Percentiles rank a stretch among this genome's conserved stretches.
These are phyloP conservation scores for Rhadina sibilatrix DNA, from an alignment of 2,113 vertebrate genomes.

Conservation along the genomic window DNA sequence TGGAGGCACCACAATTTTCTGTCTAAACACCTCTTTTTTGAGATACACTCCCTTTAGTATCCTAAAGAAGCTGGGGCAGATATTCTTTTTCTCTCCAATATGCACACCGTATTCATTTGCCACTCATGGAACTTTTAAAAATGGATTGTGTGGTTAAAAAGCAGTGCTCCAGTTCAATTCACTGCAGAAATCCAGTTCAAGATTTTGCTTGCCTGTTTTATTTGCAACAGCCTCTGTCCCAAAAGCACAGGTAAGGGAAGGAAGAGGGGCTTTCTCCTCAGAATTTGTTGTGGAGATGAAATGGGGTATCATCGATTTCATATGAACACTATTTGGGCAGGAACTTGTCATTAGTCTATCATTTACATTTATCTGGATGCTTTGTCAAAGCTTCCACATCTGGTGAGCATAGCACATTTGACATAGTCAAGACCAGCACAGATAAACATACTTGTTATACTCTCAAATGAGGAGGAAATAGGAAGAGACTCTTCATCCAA, in stretches of 20 bases:
- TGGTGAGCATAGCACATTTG: not conserved
- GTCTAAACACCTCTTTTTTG: not conserved
- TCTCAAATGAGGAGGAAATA: not conserved
- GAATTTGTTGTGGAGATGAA: not conserved
- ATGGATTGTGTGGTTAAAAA: not conserved
- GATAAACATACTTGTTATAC: not conserved
- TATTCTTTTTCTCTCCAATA: not conserved
- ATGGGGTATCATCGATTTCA: not conserved
- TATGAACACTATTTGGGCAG: not conserved
- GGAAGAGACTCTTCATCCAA: not conserved
- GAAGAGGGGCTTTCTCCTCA: not conserved
- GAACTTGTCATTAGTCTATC: not conserved
- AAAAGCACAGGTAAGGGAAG: not conserved
- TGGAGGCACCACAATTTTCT: not conserved
- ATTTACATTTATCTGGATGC: not conserved
- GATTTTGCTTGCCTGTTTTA: not conserved
- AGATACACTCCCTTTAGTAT: not conserved
- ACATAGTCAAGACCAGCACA: not conserved
- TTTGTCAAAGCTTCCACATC: not conserved
- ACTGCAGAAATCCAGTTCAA: not conserved
- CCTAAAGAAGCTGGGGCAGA: not conserved
- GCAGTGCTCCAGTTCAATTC: not conserved
- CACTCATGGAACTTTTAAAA: not conserved
- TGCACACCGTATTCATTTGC: not conserved
- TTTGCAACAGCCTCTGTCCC: not conserved